A percentile compares a stretch with the other conserved stretches of the same genome.
Conservation (phyloP, 1,140 invertebrate genomes). For the Pseudoatta argentina region DNA sequence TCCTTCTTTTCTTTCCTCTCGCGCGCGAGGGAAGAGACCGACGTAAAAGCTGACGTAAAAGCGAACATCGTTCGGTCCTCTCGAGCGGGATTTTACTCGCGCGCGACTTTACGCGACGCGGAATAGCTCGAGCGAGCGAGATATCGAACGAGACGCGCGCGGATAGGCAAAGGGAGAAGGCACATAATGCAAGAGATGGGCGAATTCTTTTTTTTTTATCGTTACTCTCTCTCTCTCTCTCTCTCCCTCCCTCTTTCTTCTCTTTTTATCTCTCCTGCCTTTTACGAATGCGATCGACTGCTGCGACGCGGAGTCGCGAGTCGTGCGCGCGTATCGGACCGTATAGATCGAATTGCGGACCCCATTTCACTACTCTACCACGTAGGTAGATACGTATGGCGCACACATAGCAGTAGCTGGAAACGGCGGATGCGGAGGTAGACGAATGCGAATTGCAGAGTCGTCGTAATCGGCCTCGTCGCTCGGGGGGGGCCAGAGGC, state of each 20-base stretch:
- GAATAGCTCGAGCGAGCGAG: background rate
- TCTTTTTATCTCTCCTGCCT: constrained; percentile 6
- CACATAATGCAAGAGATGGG: background rate
- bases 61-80: background rate
- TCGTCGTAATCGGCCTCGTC: constrained; percentile 22
- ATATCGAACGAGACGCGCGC: background rate
- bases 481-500: background rate
- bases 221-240: background rate
- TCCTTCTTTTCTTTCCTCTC: background rate
- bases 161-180: background rate
- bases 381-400: constrained; percentile 33
- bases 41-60: background rate
- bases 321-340: constrained; percentile 69
- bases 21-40: background rate
- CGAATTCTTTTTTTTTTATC: background rate
- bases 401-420: background rate
- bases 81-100: background rate
- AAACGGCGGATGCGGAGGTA: background rate
- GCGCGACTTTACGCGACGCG: background rate
- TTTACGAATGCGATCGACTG: constrained; percentile 59
- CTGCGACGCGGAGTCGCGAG: constrained; percentile 25
- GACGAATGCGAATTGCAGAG: constrained; percentile 31
- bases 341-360: constrained; percentile 75
- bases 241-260: background rate
- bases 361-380: constrained; percentile 55